A percentile compares a stretch with the other conserved stretches of the same genome.
phyloP scores from a whole-genome alignment of 2,113 vertebrate species.

The Xiphophorus couchianus region DNA sequence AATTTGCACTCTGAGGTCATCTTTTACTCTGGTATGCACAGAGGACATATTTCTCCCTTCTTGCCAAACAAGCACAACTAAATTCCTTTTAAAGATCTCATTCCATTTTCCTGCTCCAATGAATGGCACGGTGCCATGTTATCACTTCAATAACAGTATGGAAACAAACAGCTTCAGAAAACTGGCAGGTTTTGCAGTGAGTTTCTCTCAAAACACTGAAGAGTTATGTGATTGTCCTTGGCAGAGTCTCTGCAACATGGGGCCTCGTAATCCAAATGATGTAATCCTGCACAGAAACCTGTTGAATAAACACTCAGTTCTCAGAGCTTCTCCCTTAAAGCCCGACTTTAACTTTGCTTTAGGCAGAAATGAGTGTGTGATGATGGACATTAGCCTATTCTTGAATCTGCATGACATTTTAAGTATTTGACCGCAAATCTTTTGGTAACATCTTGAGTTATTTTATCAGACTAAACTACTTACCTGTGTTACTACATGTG shows the following conservation, averaged over 20 bases:
- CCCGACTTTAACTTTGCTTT: constrained; percentile 34
- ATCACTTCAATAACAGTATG: background rate
- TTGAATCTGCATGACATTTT: background rate
- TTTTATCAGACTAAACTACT: background rate
- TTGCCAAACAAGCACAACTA: constrained; percentile 45
- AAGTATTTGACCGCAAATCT: background rate
- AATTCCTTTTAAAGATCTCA: constrained; percentile 50
- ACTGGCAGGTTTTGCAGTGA: constrained; percentile 13
- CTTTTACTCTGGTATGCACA: constrained; percentile 49
- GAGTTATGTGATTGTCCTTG: constrained; percentile 52
- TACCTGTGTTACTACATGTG: background rate
- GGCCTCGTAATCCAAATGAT: constrained; percentile 58
- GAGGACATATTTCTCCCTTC: constrained; percentile 16
- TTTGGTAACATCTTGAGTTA: background rate
- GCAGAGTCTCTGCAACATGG: constrained; percentile 47
- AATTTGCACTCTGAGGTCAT: constrained; percentile 34
- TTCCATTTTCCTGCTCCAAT: constrained; percentile 21
- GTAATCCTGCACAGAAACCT: constrained; percentile 64
- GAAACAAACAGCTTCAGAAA: constrained; percentile 11
- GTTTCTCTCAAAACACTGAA: constrained; percentile 18
- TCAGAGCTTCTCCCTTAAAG: constrained; percentile 51
- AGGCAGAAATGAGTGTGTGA: background rate
- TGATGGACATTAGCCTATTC: background rate
- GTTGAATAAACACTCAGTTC: constrained; percentile 61
- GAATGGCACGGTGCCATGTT: constrained; percentile 9